Conservation (phyloP, 2,797 vertebrate genomes). For the Phrynocephalus vlangalii region DNA sequence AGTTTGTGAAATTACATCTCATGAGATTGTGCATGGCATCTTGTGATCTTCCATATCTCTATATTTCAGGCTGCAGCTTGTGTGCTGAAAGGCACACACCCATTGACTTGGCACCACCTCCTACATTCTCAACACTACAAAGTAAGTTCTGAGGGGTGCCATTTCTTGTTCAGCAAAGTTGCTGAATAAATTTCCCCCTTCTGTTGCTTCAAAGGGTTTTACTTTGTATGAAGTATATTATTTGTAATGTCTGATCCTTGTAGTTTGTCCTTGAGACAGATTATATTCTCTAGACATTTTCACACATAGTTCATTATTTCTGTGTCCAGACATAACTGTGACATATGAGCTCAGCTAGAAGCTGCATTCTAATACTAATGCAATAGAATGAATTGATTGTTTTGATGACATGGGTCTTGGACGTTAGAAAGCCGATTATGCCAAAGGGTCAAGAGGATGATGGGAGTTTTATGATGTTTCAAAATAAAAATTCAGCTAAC, state of each 20-base stretch:
- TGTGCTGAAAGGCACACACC: no score
- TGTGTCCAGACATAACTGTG: not conserved
- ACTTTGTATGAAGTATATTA: not conserved
- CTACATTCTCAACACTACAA: no score
- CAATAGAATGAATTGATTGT: slow-evolving; percentile 23
- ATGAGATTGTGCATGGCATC: no score
- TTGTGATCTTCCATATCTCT: no score
- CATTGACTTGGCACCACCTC: no score
- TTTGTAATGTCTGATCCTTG: not conserved
- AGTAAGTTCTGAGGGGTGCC: no score
- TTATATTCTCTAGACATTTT: not conserved
- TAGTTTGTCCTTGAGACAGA: not conserved
- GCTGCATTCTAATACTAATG: slow-evolving; percentile 25
- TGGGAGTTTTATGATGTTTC: slow-evolving; percentile 1
- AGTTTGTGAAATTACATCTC: no score
- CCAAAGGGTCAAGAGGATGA: slow-evolving; percentile 30
- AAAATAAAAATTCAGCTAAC: slow-evolving; percentile 28
- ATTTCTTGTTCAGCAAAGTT: not conserved
- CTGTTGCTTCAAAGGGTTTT: not conserved
- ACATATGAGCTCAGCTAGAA: slow-evolving; percentile 11
- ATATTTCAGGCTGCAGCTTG: no score
- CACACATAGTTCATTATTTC: not conserved
- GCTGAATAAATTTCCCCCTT: not conserved
- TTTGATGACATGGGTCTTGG: not conserved
- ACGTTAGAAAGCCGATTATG: slow-evolving; percentile 33